Percentiles rank a stretch among this genome's conserved stretches.
Conservation (phyloP, 2,113 vertebrate genomes). For the Thomomys bottae region DNA sequence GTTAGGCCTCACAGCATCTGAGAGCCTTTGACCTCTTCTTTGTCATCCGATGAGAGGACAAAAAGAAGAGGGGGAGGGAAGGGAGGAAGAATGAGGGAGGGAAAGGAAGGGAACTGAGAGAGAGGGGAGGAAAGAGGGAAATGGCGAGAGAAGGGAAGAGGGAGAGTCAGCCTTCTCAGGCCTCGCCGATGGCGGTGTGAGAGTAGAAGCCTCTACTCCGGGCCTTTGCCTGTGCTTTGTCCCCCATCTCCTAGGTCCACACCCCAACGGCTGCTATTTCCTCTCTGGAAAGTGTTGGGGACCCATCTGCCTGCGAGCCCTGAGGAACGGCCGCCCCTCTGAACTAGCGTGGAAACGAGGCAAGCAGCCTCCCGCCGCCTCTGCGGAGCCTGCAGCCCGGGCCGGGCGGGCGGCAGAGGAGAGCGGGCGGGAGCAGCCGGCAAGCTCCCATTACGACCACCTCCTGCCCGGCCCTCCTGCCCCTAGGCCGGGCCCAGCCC, state of each 20-base stretch:
- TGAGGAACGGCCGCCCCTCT: background rate
- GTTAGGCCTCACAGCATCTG: background rate
- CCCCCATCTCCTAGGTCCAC: background rate
- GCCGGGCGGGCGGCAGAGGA: too few species aligned
- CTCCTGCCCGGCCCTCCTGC: background rate
- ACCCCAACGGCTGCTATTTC: background rate
- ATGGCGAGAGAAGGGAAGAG: background rate
- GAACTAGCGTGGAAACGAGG: too few species aligned
- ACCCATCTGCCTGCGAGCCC: background rate
- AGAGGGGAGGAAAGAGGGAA: background rate
- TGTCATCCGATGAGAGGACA: background rate
- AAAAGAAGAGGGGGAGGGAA: background rate
- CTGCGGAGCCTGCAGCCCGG: too few species aligned
- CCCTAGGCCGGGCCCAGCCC: fast-evolving
- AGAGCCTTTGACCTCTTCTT: background rate
- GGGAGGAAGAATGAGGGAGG: background rate
- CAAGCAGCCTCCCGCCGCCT: too few species aligned
- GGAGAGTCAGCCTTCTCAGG: background rate
- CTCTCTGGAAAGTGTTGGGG: background rate
- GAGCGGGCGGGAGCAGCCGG: background rate
- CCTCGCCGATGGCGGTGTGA: too few species aligned
- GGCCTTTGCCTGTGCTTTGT: fast-evolving
- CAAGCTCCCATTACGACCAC: too few species aligned
- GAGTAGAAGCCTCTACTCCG: background rate
- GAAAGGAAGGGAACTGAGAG: background rate